Evolutionary conservation across 2,888 invertebrate species (phyloP), one percentile per base, ranked within the genome.

Genomic region (Eilema griseolum): DNA sequence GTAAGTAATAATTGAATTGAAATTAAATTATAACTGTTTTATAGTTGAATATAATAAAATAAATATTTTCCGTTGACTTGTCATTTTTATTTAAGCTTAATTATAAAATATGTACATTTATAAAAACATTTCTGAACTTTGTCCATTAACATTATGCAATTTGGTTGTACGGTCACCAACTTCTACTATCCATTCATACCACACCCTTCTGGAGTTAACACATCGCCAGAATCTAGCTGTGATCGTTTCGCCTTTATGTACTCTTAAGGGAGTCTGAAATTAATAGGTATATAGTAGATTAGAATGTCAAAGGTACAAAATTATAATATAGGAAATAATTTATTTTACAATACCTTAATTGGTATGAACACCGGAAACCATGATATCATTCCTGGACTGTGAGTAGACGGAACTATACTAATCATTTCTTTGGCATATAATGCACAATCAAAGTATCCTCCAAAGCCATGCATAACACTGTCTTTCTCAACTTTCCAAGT

Each of bases 301-400:
- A 31, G 60, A 67, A 26, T 23, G 7, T 23, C 3, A 20, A 23
- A 56, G 23, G 14, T 31, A 14, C 10, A 23, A 10, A 24, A 20
- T 24, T 24, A 16, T n/a, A n/a, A n/a, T n/a, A n/a, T 24, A 4
- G 24, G 11, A 0, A 62, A 41, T 20, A 26, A 26, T 24, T 20
- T 41, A n/a, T 41, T 11, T 41, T 33, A 24, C 26, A n/a, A 8
- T 93, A 98, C 98, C 93, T 96, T 96, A 62, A 99, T 96, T 12
- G 99, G 99, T 88, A 99, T 99, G 84, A 98, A 98, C 78, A 99
- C 98, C 10, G 99, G 99, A 90, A 99, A 99, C 99, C 99, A 99
- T 75, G 99, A 99, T 86, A 99, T 98, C 98, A 99, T 98, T 81
- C 98, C 98, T 0, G 96, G 96, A 26, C 99, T 98, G 89, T 98